Evolutionary conservation across 35 echinoderm and acorn worm genomes (phyloP).

Genomic region (Patiria miniata): DNA sequence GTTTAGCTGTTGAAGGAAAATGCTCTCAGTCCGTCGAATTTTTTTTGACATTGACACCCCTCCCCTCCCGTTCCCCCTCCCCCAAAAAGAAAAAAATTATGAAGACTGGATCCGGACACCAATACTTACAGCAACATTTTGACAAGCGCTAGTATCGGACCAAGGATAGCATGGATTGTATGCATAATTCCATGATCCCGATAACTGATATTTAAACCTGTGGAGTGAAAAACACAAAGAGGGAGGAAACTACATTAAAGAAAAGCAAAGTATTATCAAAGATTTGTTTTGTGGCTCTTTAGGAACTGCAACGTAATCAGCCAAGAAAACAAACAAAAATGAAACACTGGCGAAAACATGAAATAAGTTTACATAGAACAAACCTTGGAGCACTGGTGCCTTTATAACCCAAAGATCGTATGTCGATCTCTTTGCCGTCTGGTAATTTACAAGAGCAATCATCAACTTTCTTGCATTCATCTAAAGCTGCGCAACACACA

Average conservation of each 20-base stretch:
- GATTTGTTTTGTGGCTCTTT: background rate
- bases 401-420: background rate
- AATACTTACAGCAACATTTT: background rate
- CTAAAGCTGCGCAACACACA: background rate
- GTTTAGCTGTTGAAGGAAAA: too few relatives aligned
- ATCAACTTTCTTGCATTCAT: background rate
- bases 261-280: background rate
- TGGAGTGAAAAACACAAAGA: background rate
- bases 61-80: too few relatives aligned
- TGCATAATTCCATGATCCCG: background rate
- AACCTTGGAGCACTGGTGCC: background rate
- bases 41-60: too few relatives aligned
- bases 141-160: background rate
- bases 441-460: background rate
- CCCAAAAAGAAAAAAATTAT: too few relatives aligned
- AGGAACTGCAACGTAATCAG: background rate
- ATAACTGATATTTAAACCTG: background rate
- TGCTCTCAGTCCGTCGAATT: too few relatives aligned
- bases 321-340: background rate
- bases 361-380: background rate
- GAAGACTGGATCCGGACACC: too few relatives aligned
- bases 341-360: background rate
- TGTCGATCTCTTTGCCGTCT: background rate
- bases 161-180: conserved; percentile 13
- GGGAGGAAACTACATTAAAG: background rate